Percentiles rank a stretch among this genome's conserved stretches.
Evolutionary conservation across 2,888 invertebrate species (phyloP).

Genomic region (Stenotaenia linearis): DNA sequence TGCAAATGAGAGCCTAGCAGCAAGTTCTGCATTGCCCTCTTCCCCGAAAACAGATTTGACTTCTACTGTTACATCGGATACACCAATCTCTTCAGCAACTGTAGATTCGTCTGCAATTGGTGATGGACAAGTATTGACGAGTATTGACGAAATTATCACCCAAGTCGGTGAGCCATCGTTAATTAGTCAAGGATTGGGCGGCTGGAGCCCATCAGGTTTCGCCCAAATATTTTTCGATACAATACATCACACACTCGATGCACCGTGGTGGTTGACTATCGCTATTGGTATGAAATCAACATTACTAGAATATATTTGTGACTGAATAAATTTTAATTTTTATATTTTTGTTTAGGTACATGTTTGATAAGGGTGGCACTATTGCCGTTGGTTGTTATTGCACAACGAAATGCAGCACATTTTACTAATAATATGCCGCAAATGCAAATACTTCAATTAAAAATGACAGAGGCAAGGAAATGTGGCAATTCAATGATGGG

Average conservation of each 20-base stretch:
- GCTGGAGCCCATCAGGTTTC: constrained; percentile 74
- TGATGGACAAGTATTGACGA: neutral
- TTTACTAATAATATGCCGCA: constrained; percentile 84
- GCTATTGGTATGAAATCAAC: constrained; percentile 55
- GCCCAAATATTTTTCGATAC: constrained; percentile 75
- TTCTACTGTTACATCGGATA: neutral
- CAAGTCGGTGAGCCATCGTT: constrained; percentile 63
- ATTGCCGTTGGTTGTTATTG: constrained; percentile 77
- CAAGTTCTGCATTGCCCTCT: no score
- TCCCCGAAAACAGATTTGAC: no score
- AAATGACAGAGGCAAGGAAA: constrained; percentile 79
- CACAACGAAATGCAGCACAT: constrained; percentile 71
- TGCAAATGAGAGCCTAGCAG: no score
- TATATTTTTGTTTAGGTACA: constrained; percentile 57
- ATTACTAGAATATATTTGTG: no score
- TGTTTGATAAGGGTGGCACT: constrained; percentile 64
- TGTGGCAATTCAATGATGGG: constrained; percentile 72
- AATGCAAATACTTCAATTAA: constrained; percentile 70
- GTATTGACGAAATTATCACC: neutral
- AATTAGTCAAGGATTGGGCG: constrained; percentile 72
- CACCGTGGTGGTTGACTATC: constrained; percentile 94
- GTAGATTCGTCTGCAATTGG: neutral
- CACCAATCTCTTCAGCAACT: neutral
- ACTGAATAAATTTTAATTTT: no score
- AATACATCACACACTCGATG: constrained; percentile 67